Evolutionary conservation across 2,888 invertebrate genomes (phyloP).

Genomic region (Heliothis peltigera): DNA sequence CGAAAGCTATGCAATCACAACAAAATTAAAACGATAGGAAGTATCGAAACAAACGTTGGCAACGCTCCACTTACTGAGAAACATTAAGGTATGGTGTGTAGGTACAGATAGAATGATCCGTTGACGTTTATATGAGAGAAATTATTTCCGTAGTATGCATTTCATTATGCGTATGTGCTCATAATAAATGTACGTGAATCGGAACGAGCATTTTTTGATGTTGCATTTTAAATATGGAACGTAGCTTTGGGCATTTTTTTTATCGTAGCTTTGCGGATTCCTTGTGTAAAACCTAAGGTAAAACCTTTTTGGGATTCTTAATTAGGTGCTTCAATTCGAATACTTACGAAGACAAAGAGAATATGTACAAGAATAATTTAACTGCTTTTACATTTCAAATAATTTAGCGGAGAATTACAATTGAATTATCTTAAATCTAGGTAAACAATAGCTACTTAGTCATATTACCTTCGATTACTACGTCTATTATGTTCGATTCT

Average conservation of each 20-base stretch:
- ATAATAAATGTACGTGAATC: constrained; percentile 2
- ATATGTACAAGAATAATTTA: no score
- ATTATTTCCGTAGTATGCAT: constrained; percentile 27
- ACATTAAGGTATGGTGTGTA: constrained; percentile 25
- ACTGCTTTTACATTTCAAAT: no score
- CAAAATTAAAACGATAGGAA: constrained; percentile 60
- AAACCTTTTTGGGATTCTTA: no score
- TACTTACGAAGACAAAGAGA: background rate
- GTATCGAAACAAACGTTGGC: constrained; percentile 57
- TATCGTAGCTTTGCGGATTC: background rate
- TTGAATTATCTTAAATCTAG: no score
- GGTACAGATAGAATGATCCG: constrained; percentile 25
- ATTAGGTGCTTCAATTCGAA: background rate
- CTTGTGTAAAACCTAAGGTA: no score
- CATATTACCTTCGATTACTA: no score
- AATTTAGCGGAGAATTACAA: no score
- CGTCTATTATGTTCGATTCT: constrained; percentile 11
- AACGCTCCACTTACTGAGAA: constrained; percentile 57
- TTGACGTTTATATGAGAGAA: constrained; percentile 23
- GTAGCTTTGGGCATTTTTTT: background rate
- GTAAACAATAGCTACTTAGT: no score
- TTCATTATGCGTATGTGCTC: constrained; percentile 19
- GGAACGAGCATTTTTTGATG: constrained; percentile 11
- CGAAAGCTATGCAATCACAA: constrained; percentile 56
- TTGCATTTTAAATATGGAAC: background rate